A percentile compares a stretch with the other conserved stretches of the same genome.
These are phyloP conservation scores for Pandemis corylana DNA, from an alignment of 2,888 invertebrate species.

Conservation along the genomic window DNA sequence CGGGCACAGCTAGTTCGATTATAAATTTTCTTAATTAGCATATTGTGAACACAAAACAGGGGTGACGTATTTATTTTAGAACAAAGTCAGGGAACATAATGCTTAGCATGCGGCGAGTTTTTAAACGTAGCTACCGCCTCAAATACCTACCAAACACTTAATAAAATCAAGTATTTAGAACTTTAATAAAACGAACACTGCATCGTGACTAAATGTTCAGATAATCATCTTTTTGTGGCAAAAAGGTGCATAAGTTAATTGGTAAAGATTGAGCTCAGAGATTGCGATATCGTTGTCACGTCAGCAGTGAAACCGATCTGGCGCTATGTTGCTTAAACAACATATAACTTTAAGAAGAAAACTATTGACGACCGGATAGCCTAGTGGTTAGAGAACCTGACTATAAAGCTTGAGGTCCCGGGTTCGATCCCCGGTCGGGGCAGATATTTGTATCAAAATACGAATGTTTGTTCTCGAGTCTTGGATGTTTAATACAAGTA, in stretches of 20 bases:
- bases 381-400: too few relatives aligned
- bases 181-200: slow-evolving; percentile 33
- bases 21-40: too few relatives aligned
- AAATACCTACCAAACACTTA: slow-evolving; percentile 32
- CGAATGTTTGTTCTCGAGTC: too few relatives aligned
- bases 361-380: too few relatives aligned
- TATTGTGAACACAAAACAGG: too few relatives aligned
- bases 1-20: too few relatives aligned
- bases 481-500: too few relatives aligned
- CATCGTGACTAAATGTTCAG: slow-evolving; percentile 39
- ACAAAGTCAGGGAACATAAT: neutral
- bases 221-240: slow-evolving; percentile 44
- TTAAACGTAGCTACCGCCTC: neutral
- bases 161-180: slow-evolving; percentile 36
- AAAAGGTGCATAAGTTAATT: slow-evolving; percentile 62
- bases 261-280: slow-evolving; percentile 54
- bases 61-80: neutral
- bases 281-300: slow-evolving; percentile 46
- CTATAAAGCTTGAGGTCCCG: too few relatives aligned
- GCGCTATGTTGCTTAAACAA: slow-evolving; percentile 2
- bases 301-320: slow-evolving; percentile 34
- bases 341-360: neutral
- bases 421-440: too few relatives aligned
- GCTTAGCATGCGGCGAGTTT: neutral
- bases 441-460: too few relatives aligned